Evolutionary conservation across 2,113 vertebrate genomes (phyloP).

Genomic region (Pipra filicauda): DNA sequence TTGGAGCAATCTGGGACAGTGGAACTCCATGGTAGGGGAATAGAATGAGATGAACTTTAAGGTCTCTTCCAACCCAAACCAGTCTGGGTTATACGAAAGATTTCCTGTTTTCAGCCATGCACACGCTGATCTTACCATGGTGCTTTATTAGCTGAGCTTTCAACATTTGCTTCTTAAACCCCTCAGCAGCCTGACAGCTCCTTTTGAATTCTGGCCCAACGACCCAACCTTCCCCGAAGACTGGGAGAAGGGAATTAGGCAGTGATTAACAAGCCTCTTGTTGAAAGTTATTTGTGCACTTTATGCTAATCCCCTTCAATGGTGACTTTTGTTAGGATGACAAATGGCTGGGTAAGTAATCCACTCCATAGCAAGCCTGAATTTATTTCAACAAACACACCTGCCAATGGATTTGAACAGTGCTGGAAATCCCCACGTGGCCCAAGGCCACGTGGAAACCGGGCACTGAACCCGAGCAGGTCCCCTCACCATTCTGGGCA

Average conservation of each 20-base stretch:
- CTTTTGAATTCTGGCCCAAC: background rate
- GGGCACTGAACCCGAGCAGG: background rate
- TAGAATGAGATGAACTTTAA: background rate
- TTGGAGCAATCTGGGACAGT: background rate
- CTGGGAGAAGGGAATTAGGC: background rate
- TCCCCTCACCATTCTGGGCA: fast-evolving
- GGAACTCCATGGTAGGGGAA: background rate
- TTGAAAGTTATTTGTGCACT: background rate
- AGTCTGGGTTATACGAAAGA: background rate
- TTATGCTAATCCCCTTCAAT: constrained; percentile 17
- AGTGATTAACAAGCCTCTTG: background rate
- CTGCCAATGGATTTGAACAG: background rate
- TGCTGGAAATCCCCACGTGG: background rate
- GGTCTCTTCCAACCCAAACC: background rate
- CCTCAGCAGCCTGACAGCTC: background rate
- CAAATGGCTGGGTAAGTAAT: background rate
- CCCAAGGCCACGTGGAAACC: background rate
- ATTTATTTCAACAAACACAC: background rate
- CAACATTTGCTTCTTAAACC: background rate
- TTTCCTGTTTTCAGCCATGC: background rate
- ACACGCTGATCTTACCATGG: fast-evolving
- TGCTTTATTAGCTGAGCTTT: background rate
- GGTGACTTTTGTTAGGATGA: background rate
- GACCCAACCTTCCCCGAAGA: background rate
- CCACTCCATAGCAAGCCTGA: background rate